Evolutionary conservation across 2,797 vertebrate species (phyloP).

Genomic region (Lagocephalus sceleratus): DNA sequence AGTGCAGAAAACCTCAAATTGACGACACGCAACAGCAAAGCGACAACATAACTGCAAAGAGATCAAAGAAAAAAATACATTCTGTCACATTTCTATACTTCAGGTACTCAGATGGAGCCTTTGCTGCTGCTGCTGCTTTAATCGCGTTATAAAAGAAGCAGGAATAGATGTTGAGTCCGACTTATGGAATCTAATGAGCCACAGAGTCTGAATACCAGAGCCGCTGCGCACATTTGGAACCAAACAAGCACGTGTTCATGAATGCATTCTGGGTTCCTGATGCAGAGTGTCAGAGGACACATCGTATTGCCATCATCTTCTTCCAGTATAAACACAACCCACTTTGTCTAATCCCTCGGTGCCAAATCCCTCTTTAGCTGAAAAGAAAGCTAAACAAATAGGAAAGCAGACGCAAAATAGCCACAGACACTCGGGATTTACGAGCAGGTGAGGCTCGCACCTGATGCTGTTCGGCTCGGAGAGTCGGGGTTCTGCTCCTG

Average conservation of each 20-base stretch:
- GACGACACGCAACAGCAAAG: constrained; percentile 9
- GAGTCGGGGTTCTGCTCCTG: constrained; percentile 21
- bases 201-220: constrained; percentile 1
- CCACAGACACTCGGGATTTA: constrained; percentile 52
- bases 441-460: constrained; percentile 60
- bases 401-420: constrained; percentile 42
- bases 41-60: constrained; percentile 1
- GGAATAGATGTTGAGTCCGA: background rate
- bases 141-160: no score
- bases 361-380: constrained; percentile 48
- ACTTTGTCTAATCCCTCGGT: constrained; percentile 47
- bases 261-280: constrained; percentile 13
- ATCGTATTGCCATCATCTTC: constrained; percentile 32
- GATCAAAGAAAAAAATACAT: no score
- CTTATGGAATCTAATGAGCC: constrained; percentile 21
- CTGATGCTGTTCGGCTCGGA: constrained; percentile 42
- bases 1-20: constrained; percentile 22
- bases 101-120: no score
- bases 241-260: constrained; percentile 1
- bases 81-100: no score
- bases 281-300: constrained; percentile 17
- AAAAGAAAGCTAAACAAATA: constrained; percentile 55
- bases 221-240: constrained; percentile 8
- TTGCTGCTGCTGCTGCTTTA: background rate
- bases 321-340: constrained; percentile 38